These are phyloP conservation scores for Catostomus latipinnis DNA, from an alignment of 2,797 vertebrate genomes.

Conservation along the genomic window DNA sequence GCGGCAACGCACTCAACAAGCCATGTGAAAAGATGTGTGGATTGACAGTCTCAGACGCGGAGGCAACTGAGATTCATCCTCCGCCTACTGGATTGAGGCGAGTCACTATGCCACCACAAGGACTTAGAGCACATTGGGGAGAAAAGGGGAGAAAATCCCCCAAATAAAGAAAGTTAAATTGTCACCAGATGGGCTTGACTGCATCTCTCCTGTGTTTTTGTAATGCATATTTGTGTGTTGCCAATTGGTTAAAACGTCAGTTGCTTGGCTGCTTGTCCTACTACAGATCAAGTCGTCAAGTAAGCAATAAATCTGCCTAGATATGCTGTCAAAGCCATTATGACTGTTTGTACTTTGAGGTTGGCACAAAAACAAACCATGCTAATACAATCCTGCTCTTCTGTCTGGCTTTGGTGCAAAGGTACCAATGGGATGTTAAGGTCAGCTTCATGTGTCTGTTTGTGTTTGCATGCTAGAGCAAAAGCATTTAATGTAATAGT, in stretches of 20 bases:
- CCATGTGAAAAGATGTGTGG: too few relatives aligned
- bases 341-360: not conserved
- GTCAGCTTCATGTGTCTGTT: not conserved
- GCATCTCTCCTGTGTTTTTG: constrained; percentile 49
- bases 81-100: too few relatives aligned
- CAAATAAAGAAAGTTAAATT: not conserved
- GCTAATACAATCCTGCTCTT: constrained; percentile 18
- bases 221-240: constrained; percentile 36
- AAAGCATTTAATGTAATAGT: constrained; percentile 4
- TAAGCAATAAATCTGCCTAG: constrained; percentile 71
- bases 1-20: too few relatives aligned
- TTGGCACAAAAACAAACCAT: not conserved
- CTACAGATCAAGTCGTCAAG: constrained; percentile 49
- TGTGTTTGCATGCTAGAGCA: constrained; percentile 28
- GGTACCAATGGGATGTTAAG: not conserved
- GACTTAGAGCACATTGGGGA: too few relatives aligned
- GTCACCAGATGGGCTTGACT: constrained; percentile 57
- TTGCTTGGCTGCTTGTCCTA: constrained; percentile 69
- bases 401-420: constrained; percentile 16
- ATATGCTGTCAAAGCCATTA: constrained; percentile 34
- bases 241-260: constrained; percentile 61
- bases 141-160: too few relatives aligned
- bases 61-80: too few relatives aligned
- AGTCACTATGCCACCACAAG: too few relatives aligned
- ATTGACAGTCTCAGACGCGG: too few relatives aligned